Percentiles rank a stretch among this genome's conserved stretches.
Conservation (phyloP, 2,888 invertebrate genomes). For the Xanthorhoe designata region DNA sequence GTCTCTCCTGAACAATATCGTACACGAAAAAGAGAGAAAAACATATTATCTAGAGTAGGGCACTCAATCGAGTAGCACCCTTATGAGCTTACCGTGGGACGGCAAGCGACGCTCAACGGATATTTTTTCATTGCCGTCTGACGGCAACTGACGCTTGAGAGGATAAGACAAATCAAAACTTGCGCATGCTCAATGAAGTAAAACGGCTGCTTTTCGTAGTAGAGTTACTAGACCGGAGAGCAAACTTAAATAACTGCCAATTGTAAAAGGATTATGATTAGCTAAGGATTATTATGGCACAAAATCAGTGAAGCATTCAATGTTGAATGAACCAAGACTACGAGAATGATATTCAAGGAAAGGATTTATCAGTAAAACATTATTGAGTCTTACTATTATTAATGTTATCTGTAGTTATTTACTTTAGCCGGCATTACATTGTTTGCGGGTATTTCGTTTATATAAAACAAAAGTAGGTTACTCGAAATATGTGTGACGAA, state of each 20-base stretch:
- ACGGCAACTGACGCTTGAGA: too few species aligned
- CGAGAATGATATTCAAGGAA: conserved; percentile 22
- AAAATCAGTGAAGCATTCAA: conserved; percentile 10
- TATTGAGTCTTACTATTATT: not conserved
- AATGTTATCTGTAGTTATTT: not conserved
- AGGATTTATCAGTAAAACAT: conserved; percentile 2
- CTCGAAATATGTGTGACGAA: conserved; percentile 58
- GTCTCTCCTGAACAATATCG: too few species aligned
- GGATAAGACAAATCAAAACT: conserved; percentile 24
- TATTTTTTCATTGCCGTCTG: too few species aligned
- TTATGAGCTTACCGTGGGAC: too few species aligned
- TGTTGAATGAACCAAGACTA: conserved; percentile 10
- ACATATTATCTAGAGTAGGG: too few species aligned
- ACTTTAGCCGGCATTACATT: not conserved
- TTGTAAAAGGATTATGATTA: conserved; percentile 11
- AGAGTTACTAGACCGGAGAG: conserved; percentile 43
- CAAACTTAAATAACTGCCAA: conserved; percentile 23
- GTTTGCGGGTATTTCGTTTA: conserved; percentile 41
- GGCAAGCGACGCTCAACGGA: too few species aligned
- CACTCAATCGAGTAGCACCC: too few species aligned
- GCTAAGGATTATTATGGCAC: conserved; percentile 3
- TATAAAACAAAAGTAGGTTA: conserved; percentile 67
- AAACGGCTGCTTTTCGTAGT: conserved; percentile 35
- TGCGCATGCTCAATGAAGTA: conserved; percentile 33
- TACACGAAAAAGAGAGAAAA: too few species aligned